Base-by-base conservation (phyloP, 1,140 invertebrate genomes). In the Globodera ellingtonae region DNA sequence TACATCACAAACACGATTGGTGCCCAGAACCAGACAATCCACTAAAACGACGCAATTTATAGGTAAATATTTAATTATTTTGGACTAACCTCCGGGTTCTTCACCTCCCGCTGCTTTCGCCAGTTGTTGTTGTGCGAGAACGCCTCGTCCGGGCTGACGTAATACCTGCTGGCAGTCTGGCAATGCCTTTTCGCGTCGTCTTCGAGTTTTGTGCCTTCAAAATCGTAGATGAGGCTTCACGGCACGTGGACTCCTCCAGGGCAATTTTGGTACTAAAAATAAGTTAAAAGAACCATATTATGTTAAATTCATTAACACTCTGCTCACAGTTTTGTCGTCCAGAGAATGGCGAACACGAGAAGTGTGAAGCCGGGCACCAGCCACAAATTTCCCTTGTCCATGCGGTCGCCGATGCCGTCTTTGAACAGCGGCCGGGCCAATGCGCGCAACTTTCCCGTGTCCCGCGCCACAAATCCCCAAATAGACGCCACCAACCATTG, bases 401-500 rank as follows among this genome's bases (percentile, higher is more conserved):
- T n/a, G n/a, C n/a, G n/a, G n/a, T n/a, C n/a, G n/a, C n/a, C n/a
- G n/a, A n/a, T n/a, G n/a, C n/a, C n/a, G n/a, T n/a, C n/a, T n/a
- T n/a, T n/a, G n/a, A n/a, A n/a, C n/a, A n/a, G n/a, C n/a, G n/a
- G n/a, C n/a, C n/a, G n/a, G n/a, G n/a, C n/a, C n/a, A n/a, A n/a
- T n/a, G n/a, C n/a, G n/a, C n/a, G n/a, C n/a, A n/a, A n/a, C n/a
- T n/a, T n/a, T n/a, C n/a, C n/a, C n/a, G n/a, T n/a, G n/a, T 59
- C 47, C 78, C 78, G 48, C 70, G 62, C 73, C 79, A 76, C 48
- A 80, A 50, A 86, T 93, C n/a, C n/a, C n/a, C n/a, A n/a, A n/a
- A n/a, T n/a, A 90, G 85, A 93, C 93, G 46, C 78, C 50, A 90
- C 95, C 93, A 13, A 94, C 93, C 0, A 92, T 93, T 77, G 98